Percentiles rank a stretch among this genome's conserved stretches.
Evolutionary conservation across 2,888 invertebrate species (phyloP).

Genomic region (Heliconius hortense): DNA sequence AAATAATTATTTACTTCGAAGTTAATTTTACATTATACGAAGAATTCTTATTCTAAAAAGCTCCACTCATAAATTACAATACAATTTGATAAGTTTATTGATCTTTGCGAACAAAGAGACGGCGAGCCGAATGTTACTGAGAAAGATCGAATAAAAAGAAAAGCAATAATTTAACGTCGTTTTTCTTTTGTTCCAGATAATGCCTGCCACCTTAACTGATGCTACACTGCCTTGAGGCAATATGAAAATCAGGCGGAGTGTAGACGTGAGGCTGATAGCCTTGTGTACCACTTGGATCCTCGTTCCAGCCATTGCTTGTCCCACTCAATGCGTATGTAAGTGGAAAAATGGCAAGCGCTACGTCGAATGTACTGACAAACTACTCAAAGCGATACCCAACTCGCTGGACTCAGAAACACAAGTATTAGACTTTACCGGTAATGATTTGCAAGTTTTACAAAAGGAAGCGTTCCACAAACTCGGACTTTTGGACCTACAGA

Average conservation of each 20-base stretch:
- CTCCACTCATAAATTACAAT: conserved; percentile 37
- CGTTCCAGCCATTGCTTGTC: conserved; percentile 83
- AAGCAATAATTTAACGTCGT: conserved; percentile 42
- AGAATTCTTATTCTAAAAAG: conserved; percentile 27
- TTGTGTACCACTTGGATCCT: conserved; percentile 74
- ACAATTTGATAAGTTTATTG: conserved; percentile 45
- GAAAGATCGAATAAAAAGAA: conserved; percentile 38
- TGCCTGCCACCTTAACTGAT: conserved; percentile 56
- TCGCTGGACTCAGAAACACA: conserved; percentile 92
- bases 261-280: conserved; percentile 73
- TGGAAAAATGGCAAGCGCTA: conserved; percentile 97
- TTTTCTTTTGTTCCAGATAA: conserved; percentile 74
- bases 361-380: conserved; percentile 92
- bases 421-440: conserved; percentile 92
- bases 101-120: conserved; percentile 43
- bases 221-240: conserved; percentile 68
- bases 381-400: conserved; percentile 88
- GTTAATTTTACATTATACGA: neutral
- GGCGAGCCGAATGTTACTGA: conserved; percentile 37
- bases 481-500: conserved; percentile 92
- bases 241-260: conserved; percentile 66
- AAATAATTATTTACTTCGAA: too few relatives aligned
- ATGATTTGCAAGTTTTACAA: conserved; percentile 89
- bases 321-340: conserved; percentile 91
- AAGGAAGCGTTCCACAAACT: conserved; percentile 90